These are phyloP conservation scores for Oscheius sp. DNA, from an alignment of 2,888 invertebrate genomes.

Conservation along the genomic window DNA sequence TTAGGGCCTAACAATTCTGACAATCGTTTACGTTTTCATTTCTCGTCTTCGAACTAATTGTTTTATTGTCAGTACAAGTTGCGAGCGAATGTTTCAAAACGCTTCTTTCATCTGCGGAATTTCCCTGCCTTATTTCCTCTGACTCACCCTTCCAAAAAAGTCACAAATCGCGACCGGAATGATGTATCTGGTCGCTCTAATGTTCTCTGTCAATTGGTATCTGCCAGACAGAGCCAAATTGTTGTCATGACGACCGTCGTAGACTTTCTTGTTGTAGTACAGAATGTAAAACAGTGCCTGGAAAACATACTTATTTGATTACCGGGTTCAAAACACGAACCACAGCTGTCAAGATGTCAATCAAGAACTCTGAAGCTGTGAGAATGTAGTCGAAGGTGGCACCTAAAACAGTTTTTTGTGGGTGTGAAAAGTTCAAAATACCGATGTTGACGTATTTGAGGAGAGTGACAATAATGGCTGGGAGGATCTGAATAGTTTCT, in stretches of 20 bases:
- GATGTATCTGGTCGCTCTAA: constrained; percentile 20
- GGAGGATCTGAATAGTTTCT: not conserved
- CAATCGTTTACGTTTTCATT: too few species aligned
- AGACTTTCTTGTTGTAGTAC: constrained; percentile 11
- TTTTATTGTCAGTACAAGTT: too few species aligned
- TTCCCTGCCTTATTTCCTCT: too few species aligned
- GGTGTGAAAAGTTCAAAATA: not conserved
- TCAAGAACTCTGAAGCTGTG: not conserved
- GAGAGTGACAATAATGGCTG: not conserved
- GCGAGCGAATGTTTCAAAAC: too few species aligned
- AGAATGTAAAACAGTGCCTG: constrained; percentile 22
- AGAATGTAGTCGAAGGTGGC: not conserved
- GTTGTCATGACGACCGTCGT: constrained; percentile 14
- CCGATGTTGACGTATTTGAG: constrained; percentile 1
- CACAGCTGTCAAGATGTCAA: constrained; percentile 13
- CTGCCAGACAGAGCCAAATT: constrained; percentile 18
- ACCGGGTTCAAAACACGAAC: not conserved
- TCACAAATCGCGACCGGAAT: constrained; percentile 33
- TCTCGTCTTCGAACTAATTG: too few species aligned
- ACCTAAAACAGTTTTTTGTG: not conserved
- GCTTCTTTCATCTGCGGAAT: too few species aligned
- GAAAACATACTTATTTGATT: not conserved
- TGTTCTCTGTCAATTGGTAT: constrained; percentile 30
- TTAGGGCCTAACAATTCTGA: too few species aligned
- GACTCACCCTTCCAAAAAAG: constrained; percentile 13